Evolutionary conservation across 2,797 vertebrate genomes (phyloP), one percentile per base, ranked within the genome.

Genomic region (Anas bernieri): DNA sequence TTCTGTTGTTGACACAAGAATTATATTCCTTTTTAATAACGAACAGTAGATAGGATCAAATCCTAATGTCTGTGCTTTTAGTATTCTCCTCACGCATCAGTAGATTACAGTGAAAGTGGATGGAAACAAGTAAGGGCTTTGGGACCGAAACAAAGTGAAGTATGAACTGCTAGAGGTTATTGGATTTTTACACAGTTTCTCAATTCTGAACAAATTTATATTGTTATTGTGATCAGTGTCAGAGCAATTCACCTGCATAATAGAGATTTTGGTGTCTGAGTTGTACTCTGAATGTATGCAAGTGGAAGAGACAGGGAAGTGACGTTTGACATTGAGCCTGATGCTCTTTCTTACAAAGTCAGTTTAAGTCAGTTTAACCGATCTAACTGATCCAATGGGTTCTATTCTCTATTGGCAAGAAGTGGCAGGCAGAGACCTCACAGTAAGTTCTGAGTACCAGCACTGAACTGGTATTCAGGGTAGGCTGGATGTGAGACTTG

Each of bases 391-490:
- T 56, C 30, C 87, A 20, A 66, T 35, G 52, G n/a, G 30, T 46
- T 68, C 50, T 86, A 5, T n/a, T 70, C 3, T 33, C 15, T 72
- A 10, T 37, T 56, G 39, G 12, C 43, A 31, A 78, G 55, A 28
- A 52, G 37, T 46, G 75, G 43, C 73, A 95, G 48, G 28, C 58
- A 37, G 83, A n/a, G 39, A 23, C 0, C 66, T 90, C 43, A 17
- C 41, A n/a, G 58, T 31, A 31, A 1, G 0, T 23, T 12, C 11
- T 84, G 26, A 56, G 62, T 75, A 26, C 0, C 0, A 6, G 11
- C 12, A 2, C 6, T 78, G 33, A 79, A 13, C 67, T 59, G 46
- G 30, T n/a, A 30, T 10, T 52, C 17, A 4, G 48, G 55, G 13
- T 12, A 70, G 20, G 18, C 9, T 54, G 35, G n/a, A 15, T 64